Percentiles rank a stretch among this genome's conserved stretches.
Evolutionary conservation across 1,140 invertebrate species (phyloP).

Genomic region (Campoletis sonorensis): DNA sequence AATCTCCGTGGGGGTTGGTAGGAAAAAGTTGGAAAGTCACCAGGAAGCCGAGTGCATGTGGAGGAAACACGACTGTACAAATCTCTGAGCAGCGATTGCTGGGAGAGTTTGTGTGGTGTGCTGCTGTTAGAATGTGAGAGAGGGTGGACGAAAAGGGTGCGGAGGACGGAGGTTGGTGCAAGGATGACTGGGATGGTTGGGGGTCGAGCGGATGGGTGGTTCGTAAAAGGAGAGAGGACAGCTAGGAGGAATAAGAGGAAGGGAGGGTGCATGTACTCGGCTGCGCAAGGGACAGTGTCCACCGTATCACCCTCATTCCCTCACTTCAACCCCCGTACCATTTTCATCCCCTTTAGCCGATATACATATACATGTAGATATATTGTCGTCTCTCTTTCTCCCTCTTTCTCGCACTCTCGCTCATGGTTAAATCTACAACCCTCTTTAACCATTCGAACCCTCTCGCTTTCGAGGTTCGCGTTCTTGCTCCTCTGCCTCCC

Average conservation of each 20-base stretch:
- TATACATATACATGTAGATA: no score
- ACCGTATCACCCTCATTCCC: conserved; percentile 10
- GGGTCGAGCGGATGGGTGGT: conserved; percentile 14
- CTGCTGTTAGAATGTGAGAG: not conserved
- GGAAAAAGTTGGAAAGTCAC: conserved; percentile 49
- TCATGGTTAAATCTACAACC: conserved; percentile 14
- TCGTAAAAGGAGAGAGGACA: not conserved
- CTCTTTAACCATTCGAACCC: conserved; percentile 44
- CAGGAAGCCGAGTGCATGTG: conserved; percentile 14
- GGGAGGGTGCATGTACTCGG: conserved; percentile 52
- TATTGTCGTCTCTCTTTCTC: no score
- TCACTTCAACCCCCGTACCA: not conserved
- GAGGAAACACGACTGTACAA: not conserved
- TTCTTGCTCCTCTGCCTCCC: conserved; percentile 37
- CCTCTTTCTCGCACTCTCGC: conserved; percentile 1
- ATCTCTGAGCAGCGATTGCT: not conserved
- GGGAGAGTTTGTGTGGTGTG: not conserved
- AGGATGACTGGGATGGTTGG: not conserved
- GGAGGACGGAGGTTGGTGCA: not conserved
- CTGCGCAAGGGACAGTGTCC: conserved; percentile 38
- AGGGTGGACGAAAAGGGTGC: conserved; percentile 13
- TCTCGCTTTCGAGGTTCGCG: conserved; percentile 42
- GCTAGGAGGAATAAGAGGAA: conserved; percentile 42
- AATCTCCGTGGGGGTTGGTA: conserved; percentile 63
- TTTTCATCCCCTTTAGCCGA: not conserved